Base-by-base conservation (phyloP, 2,888 invertebrate species). In the Pocota personata region DNA sequence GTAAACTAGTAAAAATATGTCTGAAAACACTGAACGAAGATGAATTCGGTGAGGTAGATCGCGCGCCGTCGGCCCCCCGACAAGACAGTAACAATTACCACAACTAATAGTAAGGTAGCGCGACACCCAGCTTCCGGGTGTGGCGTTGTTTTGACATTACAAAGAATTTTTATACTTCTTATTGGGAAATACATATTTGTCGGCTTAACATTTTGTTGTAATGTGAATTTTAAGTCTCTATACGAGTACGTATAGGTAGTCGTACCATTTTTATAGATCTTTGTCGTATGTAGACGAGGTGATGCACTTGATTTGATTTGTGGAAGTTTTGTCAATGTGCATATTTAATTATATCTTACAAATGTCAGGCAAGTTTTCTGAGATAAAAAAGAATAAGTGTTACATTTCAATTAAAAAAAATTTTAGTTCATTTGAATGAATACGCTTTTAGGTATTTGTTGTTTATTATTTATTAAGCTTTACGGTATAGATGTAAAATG, bases 41-140 rank as follows among this genome's bases (percentile, higher is more conserved):
- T 46, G 37, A 50, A 50, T 62, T 52, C 73, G 7, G 58, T 37
- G 57, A 35, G 46, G 37, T 62, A 46, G 16, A 58, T 58, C 40
- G 58, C 43, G 52, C 69, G 32, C 60, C 37, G 27, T 60, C 50
- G 24, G 27, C 27, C 35, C 35, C 48, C 64, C 64, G 21, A 32
- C 60, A 62, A 43, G 6, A n/a, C 12, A 40, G 14, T 12, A 60
- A 62, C n/a, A 73, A 62, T 32, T 52, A 37, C 40, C 10, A 50
- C 8, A 55, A 52, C 62, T 40, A 62, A 75, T 32, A 64, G 50
- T 37, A 27, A 52, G 50, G 62, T 16, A 62, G 52, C 27, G 50
- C 50, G 75, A 64, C 55, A 66, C 55, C 55, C 64, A 57, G 55
- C 75, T 76, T 76, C 75, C 66, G 75, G 66, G 75, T 76, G 32